These are phyloP conservation scores for Meloidogyne floridensis DNA, from an alignment of 1,140 invertebrate genomes.

Conservation along the genomic window DNA sequence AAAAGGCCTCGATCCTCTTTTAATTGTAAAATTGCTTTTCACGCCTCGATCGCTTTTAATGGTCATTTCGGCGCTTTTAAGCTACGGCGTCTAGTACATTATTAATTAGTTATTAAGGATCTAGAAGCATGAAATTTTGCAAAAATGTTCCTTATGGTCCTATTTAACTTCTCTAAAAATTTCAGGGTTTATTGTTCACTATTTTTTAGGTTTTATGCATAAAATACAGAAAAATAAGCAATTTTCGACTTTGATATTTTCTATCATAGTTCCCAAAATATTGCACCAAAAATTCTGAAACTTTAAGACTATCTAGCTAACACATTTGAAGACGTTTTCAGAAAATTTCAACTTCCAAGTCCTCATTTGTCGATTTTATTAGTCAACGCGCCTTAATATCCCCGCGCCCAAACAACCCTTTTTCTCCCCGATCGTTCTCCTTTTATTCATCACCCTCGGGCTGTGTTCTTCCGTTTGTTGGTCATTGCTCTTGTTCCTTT, in stretches of 20 bases:
- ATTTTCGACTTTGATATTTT: background rate
- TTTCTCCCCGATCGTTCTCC: conserved; percentile 9
- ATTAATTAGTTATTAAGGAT: background rate
- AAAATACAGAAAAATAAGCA: no score
- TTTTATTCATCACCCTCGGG: background rate
- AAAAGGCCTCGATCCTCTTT: background rate
- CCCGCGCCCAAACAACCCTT: background rate
- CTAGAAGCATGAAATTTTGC: background rate
- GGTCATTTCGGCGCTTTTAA: background rate
- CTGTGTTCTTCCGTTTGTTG: conserved; percentile 3
- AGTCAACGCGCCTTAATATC: background rate
- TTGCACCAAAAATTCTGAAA: background rate
- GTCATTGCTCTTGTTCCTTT: background rate
- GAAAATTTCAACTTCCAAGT: background rate
- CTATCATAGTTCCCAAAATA: background rate
- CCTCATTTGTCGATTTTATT: background rate
- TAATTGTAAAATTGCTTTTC: conserved; percentile 4
- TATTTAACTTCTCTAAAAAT: no score
- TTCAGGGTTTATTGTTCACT: no score
- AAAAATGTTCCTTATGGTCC: background rate
- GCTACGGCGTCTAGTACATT: background rate
- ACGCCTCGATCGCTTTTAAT: conserved; percentile 23
- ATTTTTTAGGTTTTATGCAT: no score
- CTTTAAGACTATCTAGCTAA: background rate
- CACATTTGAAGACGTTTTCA: background rate